A percentile compares a stretch with the other conserved stretches of the same genome.
phyloP scores from a whole-genome alignment of 2,888 invertebrate species.

The Rhodophaea formosa region DNA sequence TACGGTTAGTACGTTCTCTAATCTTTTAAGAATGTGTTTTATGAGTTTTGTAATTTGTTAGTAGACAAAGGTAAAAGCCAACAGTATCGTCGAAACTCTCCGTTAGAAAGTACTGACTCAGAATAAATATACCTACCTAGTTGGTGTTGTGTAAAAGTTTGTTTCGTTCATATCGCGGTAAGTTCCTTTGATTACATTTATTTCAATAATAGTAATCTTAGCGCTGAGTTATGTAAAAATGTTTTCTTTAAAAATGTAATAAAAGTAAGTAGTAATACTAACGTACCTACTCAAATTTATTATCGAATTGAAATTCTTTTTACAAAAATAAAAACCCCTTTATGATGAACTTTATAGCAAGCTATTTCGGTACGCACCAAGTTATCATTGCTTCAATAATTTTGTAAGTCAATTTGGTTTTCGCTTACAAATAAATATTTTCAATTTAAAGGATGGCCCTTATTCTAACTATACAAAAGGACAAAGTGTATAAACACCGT shows the following conservation, averaged over 20 bases:
- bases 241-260: no score
- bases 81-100: background rate
- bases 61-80: constrained; percentile 2
- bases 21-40: constrained; percentile 19
- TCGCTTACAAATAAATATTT: background rate
- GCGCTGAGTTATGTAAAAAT: no score
- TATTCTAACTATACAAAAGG: no score
- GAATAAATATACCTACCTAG: background rate
- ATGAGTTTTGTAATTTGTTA: constrained; percentile 14
- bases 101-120: constrained; percentile 4
- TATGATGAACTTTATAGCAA: background rate
- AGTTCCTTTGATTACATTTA: background rate
- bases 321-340: background rate
- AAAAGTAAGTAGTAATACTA: no score
- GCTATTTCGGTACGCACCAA: background rate
- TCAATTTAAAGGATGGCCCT: no score
- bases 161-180: background rate
- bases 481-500: no score
- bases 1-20: constrained; percentile 25
- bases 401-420: background rate
- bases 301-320: background rate
- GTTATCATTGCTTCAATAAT: background rate
- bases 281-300: no score
- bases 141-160: no score
- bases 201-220: background rate